A percentile compares a stretch with the other conserved stretches of the same genome.
Conservation (phyloP, 2,888 invertebrate species). For the Mactromeris polynyma region DNA sequence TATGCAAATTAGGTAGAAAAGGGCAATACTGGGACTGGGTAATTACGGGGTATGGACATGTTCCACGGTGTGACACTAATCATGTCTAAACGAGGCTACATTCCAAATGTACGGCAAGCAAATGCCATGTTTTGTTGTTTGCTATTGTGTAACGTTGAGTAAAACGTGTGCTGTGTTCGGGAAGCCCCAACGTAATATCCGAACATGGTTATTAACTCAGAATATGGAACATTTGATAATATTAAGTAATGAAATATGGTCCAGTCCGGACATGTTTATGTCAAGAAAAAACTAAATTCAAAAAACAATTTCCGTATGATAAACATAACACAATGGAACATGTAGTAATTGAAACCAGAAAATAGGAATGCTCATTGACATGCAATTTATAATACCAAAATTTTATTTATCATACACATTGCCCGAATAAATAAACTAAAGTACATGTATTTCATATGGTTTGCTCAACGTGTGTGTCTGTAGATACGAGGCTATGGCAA, state of each 20-base stretch:
- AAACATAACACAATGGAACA: too few relatives aligned
- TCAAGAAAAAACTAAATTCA: background rate
- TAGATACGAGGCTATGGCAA: too few relatives aligned
- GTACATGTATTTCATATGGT: too few relatives aligned
- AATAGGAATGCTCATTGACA: too few relatives aligned
- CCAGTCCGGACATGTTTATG: background rate
- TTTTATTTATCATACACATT: too few relatives aligned
- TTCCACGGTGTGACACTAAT: conserved; percentile 55
- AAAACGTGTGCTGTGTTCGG: background rate
- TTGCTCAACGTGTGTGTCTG: too few relatives aligned
- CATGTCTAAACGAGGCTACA: background rate
- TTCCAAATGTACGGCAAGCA: background rate
- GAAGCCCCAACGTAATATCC: background rate
- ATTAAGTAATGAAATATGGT: background rate
- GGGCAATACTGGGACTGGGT: conserved; percentile 43
- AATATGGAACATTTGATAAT: background rate
- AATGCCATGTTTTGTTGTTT: conserved; percentile 22
- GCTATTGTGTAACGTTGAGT: background rate
- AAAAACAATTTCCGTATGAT: background rate
- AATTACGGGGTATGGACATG: conserved; percentile 50
- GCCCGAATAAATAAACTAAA: too few relatives aligned
- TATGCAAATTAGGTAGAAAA: conserved; percentile 67
- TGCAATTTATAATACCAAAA: too few relatives aligned
- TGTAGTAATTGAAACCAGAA: too few relatives aligned
- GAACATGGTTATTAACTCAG: background rate